phyloP scores from a whole-genome alignment of 2,113 vertebrate genomes.

The Grantiella picta region DNA sequence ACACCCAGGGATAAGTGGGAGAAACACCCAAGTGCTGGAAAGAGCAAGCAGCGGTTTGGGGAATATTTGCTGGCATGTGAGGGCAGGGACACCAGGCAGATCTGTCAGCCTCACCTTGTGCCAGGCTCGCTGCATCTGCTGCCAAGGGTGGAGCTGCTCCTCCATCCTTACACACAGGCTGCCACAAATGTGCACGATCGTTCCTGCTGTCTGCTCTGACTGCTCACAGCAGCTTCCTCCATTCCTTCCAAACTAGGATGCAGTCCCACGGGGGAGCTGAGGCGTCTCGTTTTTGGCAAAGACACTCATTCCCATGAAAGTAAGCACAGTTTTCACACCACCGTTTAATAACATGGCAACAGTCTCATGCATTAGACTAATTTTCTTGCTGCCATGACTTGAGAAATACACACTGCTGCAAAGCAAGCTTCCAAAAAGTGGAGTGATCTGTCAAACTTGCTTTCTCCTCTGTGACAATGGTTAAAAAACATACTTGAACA shows the following conservation, averaged over 20 bases:
- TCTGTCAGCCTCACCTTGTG: not conserved
- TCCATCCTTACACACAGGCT: conserved; percentile 38
- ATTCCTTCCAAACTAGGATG: conserved; percentile 67
- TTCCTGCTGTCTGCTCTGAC: conserved; percentile 10
- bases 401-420: not conserved
- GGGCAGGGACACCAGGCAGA: not conserved
- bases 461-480: not conserved
- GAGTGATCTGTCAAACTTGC: not conserved
- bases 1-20: not conserved
- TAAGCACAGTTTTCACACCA: conserved; percentile 76
- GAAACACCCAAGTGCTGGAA: not conserved
- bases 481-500: not conserved
- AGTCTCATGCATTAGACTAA: conserved; percentile 68
- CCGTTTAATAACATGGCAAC: conserved; percentile 69
- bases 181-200: not conserved
- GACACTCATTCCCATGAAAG: conserved; percentile 89
- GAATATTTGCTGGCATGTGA: not conserved
- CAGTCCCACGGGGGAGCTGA: conserved; percentile 77
- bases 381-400: conserved; percentile 32
- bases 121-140: accelerated
- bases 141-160: conserved; percentile 45
- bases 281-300: conserved; percentile 89
- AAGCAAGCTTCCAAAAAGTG: not conserved
- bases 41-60: accelerated
- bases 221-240: conserved; percentile 67